A percentile compares a stretch with the other conserved stretches of the same genome.
These are phyloP conservation scores for Nymphalis urticae DNA, from an alignment of 2,888 invertebrate genomes.

Conservation along the genomic window DNA sequence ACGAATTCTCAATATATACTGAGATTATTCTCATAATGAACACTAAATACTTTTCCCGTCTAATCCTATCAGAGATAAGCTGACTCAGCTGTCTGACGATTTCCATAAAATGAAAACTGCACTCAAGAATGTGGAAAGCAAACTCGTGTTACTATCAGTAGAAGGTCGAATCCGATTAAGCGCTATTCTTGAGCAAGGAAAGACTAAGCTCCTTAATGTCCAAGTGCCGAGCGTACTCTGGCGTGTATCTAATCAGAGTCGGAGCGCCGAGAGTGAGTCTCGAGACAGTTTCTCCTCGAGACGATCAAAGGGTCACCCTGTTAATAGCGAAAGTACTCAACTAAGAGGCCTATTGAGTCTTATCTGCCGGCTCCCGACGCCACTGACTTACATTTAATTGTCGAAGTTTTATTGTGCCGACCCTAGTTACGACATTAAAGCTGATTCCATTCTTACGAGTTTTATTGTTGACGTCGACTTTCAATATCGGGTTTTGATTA, in stretches of 20 bases:
- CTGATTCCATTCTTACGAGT: conserved; percentile 16
- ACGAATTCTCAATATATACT: background rate
- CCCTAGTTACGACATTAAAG: conserved; percentile 44
- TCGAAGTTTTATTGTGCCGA: conserved; percentile 76
- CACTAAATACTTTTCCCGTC: too few relatives aligned
- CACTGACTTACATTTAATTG: conserved; percentile 77
- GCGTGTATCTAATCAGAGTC: conserved; percentile 53
- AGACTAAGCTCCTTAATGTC: conserved; percentile 40
- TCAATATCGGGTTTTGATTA: background rate
- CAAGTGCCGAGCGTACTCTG: conserved; percentile 26
- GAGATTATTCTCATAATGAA: background rate
- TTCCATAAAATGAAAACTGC: conserved; percentile 5
- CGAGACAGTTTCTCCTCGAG: conserved; percentile 56
- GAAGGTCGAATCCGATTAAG: conserved; percentile 30
- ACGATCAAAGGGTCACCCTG: conserved; percentile 57
- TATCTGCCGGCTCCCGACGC: conserved; percentile 69
- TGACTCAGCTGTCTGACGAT: background rate
- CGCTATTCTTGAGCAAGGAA: conserved; percentile 35
- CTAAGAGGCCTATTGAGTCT: conserved; percentile 68
- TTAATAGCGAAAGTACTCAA: conserved; percentile 70
- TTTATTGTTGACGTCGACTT: background rate
- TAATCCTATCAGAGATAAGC: background rate
- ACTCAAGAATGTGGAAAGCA: conserved; percentile 10
- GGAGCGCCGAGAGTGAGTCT: conserved; percentile 42
- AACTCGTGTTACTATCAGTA: conserved; percentile 7